Base-by-base conservation (phyloP, 2,113 vertebrate species). In the Noturus placidus region DNA sequence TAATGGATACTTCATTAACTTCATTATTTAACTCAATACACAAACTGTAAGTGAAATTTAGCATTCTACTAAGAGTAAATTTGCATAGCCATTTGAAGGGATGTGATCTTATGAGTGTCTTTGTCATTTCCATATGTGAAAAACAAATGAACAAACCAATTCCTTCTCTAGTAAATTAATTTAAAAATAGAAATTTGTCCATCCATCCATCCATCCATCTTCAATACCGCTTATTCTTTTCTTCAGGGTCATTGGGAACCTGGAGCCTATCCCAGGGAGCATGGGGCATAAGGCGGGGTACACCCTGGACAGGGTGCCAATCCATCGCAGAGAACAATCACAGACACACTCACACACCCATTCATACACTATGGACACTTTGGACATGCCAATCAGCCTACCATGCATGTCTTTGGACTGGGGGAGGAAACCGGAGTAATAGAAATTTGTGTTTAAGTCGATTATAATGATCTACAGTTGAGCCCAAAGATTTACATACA, bases 21-120 rank as follows among this genome's bases (percentile, higher is more conserved):
- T 15, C 4, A 50, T 50, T 50, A 27, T 15, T 50, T 50, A 46
- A 46, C 46, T 27, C 11, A 25, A 14, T 46, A 72, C 19, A 20
- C 22, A 77, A n/a, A 2, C 74, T 77, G 25, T 50, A 77, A 50
- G 74, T 27, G 42, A 27, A 35, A 33, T n/a, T 27, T n/a, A 30
- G 27, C 63, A 30, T n/a, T n/a, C 27, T 65, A 9, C 27, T n/a
- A n/a, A n/a, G 8, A 65, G 25, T 65, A n/a, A n/a, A 13, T 27
- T 63, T n/a, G 61, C n/a, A 65, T 65, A n/a, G 27, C 11, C 19
- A 74, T 50, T 50, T 50, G 27, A 50, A 42, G 54, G 1, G 35
- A 61, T 5, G 30, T 81, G 33, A 81, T 80, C 59, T 61, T 81
- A 80, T 70, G 38, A 81, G 79, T 46, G 65, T 30, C 65, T 81